These are phyloP conservation scores for Laothoe populi DNA, from an alignment of 2,888 invertebrate species.

Conservation along the genomic window DNA sequence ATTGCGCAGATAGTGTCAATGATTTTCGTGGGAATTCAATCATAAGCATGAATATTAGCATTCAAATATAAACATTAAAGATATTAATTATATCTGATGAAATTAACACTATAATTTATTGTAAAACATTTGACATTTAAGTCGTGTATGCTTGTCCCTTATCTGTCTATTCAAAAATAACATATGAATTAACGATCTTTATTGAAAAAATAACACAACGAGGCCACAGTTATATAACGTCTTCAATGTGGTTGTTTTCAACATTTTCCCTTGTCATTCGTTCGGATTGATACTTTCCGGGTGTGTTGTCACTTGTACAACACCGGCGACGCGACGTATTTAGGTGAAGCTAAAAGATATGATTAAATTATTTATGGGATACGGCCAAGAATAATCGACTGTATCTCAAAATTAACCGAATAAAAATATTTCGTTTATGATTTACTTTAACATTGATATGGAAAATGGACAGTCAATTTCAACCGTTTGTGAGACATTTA, in stretches of 20 bases:
- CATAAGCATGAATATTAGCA: too few relatives aligned
- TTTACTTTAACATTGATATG: background rate
- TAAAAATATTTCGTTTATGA: slow-evolving; percentile 30
- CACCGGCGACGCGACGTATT: slow-evolving; percentile 56
- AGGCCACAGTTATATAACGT: slow-evolving; percentile 5
- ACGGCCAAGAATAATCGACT: slow-evolving; percentile 33
- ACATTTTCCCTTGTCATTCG: slow-evolving; percentile 27
- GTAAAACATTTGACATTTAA: slow-evolving; percentile 5
- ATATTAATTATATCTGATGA: background rate
- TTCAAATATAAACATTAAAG: too few relatives aligned
- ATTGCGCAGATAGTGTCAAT: background rate
- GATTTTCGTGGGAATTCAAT: too few relatives aligned
- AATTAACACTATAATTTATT: slow-evolving; percentile 18
- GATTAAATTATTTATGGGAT: slow-evolving; percentile 51
- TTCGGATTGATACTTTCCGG: slow-evolving; percentile 32
- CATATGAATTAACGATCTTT: slow-evolving; percentile 4
- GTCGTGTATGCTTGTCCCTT: background rate
- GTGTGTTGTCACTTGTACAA: slow-evolving; percentile 41
- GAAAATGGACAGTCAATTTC: background rate
- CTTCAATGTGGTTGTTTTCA: slow-evolving; percentile 11
- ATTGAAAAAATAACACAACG: slow-evolving; percentile 5
- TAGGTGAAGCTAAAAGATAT: slow-evolving; percentile 60
- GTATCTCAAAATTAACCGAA: slow-evolving; percentile 49
- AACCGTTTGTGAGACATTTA: background rate
- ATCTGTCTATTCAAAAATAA: slow-evolving; percentile 18